Base-by-base conservation (phyloP, 1,140 invertebrate genomes). In the Notospermus geniculatus region DNA sequence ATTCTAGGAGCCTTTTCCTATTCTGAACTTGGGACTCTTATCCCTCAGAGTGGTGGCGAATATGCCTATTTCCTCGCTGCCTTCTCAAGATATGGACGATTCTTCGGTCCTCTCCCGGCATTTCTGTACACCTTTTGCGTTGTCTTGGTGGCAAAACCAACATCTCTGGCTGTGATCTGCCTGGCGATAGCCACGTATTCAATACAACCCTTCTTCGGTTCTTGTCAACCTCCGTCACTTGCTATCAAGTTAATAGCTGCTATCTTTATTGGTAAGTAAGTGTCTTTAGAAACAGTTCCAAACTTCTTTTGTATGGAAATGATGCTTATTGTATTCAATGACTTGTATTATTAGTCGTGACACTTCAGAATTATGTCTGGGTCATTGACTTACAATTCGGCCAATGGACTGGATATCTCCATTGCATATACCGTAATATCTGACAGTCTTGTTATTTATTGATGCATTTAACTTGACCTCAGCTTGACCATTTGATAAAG, bases 1-100 rank as follows among this genome's bases (percentile, higher is more conserved):
- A 52, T 23, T 32, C 0, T 72, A 92, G 91, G 90, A 52, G 89
- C 90, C 0, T 74, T 93, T 25, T 88, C 88, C 19, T 93, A 90
- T 74, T 89, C 90, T 19, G 91, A 93, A 81, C 75, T 93, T 25
- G 90, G 90, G 27, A 89, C 89, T 0, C 86, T 91, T 0, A 86
- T 93, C 1, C 72, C 71, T 2, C 71, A 68, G 60, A 81, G 75
- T 22, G 81, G 70, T 39, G 75, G 66, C 13, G 79, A 76, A 66
- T 80, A 74, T 55, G 68, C 73, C 9, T 80, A 80, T 59, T 62
- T 79, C 9, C 57, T 73, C 59, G 68, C 73, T 27, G 73, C 79
- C 4, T 79, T 75, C 62, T 67, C 64, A 46, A 57, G 62, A 39
- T 39, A 60, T 60, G 57, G 67, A n/a, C 65, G 60, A 17, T 61